Evolutionary conservation across 2,797 vertebrate species (phyloP).

Genomic region (Neosalanx taihuensis): DNA sequence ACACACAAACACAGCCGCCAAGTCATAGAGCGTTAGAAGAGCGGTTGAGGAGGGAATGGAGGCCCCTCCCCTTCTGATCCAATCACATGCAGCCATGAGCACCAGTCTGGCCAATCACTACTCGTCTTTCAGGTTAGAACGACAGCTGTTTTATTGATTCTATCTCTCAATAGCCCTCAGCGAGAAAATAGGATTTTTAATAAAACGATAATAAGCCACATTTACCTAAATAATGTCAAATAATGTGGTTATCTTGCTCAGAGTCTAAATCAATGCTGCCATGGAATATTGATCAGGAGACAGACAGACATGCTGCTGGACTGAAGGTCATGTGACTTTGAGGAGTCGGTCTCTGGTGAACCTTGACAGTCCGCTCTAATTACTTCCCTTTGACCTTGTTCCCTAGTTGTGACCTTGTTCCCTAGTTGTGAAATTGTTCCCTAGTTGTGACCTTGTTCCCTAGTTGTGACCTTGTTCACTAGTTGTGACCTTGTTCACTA

Average conservation of each 20-base stretch:
- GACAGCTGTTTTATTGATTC: not conserved
- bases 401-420: not conserved
- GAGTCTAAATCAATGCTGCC: not conserved
- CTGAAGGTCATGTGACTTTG: not conserved
- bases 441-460: not conserved
- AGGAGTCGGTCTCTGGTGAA: not conserved
- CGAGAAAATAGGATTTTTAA: not conserved
- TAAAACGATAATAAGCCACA: not conserved
- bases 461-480: too few species aligned
- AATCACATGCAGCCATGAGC: not conserved
- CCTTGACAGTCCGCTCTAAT: too few species aligned
- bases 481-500: not conserved
- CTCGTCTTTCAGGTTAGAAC: not conserved
- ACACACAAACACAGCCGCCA: not conserved
- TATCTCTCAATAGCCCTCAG: not conserved
- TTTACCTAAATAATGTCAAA: not conserved
- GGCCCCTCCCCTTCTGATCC: not conserved
- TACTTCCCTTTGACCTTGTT: not conserved
- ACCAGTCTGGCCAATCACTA: too few species aligned
- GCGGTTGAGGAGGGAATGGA: not conserved
- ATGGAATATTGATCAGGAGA: not conserved
- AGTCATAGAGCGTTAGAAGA: not conserved
- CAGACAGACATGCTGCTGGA: not conserved
- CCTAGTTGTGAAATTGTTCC: not conserved
- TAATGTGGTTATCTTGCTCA: not conserved